Evolutionary conservation across 2,797 vertebrate species (phyloP).

Genomic region (Anguilla megastoma): DNA sequence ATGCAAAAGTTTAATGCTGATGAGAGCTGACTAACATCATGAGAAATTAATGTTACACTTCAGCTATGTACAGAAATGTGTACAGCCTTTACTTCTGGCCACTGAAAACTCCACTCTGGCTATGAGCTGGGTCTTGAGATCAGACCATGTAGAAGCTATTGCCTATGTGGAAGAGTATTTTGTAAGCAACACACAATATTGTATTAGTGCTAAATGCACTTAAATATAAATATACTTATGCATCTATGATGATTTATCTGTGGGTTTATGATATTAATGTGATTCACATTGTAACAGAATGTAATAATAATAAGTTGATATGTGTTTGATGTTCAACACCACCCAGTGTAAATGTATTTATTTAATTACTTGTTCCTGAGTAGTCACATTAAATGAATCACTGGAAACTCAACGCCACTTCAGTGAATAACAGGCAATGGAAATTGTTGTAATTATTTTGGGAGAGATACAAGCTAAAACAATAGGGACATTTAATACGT

Average conservation of each 20-base stretch:
- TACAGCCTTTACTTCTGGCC: conserved; percentile 10
- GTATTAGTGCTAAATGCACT: not conserved
- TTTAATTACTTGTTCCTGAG: not conserved
- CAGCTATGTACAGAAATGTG: conserved; percentile 38
- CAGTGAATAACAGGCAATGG: not conserved
- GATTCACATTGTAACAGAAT: not conserved
- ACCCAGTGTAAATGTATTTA: not conserved
- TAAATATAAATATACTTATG: not conserved
- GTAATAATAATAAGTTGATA: not conserved
- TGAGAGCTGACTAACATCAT: conserved; percentile 72
- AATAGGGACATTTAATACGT: not conserved
- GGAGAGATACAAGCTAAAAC: not conserved
- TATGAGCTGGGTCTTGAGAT: not conserved
- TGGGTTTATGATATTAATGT: not conserved
- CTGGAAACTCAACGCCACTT: not conserved
- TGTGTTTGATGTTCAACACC: not conserved
- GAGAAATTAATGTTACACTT: conserved; percentile 72
- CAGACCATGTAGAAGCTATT: not conserved
- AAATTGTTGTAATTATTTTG: not conserved
- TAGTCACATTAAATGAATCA: not conserved
- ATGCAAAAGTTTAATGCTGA: conserved; percentile 65
- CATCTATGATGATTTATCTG: not conserved
- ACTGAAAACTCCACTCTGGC: not conserved
- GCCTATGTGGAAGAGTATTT: not conserved
- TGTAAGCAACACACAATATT: not conserved